These are phyloP conservation scores for Oophaga sylvatica DNA, from an alignment of 2,797 vertebrate species.

Conservation along the genomic window DNA sequence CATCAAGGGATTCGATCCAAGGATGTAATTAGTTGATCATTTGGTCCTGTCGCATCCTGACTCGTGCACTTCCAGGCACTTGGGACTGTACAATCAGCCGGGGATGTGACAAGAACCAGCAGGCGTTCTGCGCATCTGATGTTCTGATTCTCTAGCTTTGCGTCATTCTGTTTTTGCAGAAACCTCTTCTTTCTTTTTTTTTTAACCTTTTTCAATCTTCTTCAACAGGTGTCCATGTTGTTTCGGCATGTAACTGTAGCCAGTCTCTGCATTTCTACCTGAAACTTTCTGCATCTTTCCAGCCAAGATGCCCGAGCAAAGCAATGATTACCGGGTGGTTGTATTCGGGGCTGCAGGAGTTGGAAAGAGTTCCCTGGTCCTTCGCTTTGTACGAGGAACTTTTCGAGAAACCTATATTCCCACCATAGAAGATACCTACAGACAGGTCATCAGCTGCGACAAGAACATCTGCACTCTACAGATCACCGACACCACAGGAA, in stretches of 20 bases:
- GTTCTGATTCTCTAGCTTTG: not conserved
- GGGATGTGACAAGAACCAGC: not conserved
- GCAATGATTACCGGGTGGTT: constrained; percentile 73
- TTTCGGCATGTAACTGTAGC: constrained; percentile 52
- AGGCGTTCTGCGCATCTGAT: too few species aligned
- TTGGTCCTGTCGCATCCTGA: not conserved
- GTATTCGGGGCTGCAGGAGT: constrained; percentile 73
- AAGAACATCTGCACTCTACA: constrained; percentile 73
- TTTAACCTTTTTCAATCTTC: not conserved
- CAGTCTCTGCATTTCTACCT: not conserved
- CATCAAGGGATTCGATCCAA: not conserved
- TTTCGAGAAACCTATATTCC: constrained; percentile 73
- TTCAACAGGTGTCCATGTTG: constrained; percentile 55
- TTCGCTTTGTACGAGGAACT: constrained; percentile 72
- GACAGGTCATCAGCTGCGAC: constrained; percentile 74
- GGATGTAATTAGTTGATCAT: not conserved
- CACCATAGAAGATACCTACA: constrained; percentile 72
- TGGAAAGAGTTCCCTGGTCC: constrained; percentile 75
- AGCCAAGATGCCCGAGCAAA: constrained; percentile 67
- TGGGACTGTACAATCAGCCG: not conserved
- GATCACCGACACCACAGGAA: constrained; percentile 73
- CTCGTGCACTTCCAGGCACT: constrained; percentile 13
- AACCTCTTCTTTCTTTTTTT: not conserved
- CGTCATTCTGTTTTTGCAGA: not conserved
- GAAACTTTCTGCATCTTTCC: not conserved